phyloP scores from a whole-genome alignment of 2,113 vertebrate genomes.

The Hyperopisus bebe region DNA sequence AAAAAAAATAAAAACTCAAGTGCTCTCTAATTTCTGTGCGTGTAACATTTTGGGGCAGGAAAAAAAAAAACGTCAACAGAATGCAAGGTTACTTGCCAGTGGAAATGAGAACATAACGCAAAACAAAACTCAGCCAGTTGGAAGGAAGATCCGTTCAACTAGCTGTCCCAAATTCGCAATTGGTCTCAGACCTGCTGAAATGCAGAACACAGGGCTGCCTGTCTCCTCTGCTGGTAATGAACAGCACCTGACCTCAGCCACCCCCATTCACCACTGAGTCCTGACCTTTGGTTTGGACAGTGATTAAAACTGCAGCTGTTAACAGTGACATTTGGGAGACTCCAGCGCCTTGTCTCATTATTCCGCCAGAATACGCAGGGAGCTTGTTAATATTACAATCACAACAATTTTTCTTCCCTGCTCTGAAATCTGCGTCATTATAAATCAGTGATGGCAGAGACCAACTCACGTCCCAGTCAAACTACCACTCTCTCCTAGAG shows the following conservation, averaged over 20 bases:
- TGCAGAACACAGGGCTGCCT: constrained; percentile 22
- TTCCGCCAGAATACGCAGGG: constrained; percentile 50
- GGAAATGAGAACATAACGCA: background rate
- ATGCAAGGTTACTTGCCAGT: background rate
- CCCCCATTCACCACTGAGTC: constrained; percentile 46
- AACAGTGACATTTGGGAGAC: constrained; percentile 68
- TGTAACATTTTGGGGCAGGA: background rate
- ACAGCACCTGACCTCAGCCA: constrained; percentile 54
- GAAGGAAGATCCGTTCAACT: background rate
- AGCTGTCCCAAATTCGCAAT: background rate
- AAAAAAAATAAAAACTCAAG: background rate
- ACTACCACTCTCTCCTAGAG: background rate
- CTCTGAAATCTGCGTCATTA: constrained; percentile 45
- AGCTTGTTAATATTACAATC: constrained; percentile 45
- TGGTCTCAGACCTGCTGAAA: background rate
- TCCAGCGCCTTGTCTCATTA: constrained; percentile 64
- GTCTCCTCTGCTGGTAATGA: constrained; percentile 59
- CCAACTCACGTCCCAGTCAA: background rate
- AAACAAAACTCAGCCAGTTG: background rate
- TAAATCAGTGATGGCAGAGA: background rate
- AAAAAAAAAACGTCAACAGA: background rate
- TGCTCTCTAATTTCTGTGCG: background rate
- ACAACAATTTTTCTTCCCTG: constrained; percentile 37
- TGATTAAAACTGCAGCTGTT: constrained; percentile 66
- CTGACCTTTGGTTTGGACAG: constrained; percentile 67